Evolutionary conservation across 2,888 invertebrate species (phyloP).

Genomic region (Myopa testacea): DNA sequence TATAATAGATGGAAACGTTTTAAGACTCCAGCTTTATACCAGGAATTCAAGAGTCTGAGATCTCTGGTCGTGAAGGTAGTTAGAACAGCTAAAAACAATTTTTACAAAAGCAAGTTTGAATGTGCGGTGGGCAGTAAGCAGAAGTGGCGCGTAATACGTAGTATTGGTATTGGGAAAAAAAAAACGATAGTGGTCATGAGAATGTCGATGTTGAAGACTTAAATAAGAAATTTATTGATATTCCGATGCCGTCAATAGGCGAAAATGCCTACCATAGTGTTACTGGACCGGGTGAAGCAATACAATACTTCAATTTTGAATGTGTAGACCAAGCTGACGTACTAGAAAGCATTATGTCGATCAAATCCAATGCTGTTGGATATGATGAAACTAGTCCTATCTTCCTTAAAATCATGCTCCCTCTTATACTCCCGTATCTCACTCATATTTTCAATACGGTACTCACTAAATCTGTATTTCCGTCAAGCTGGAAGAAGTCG

Average conservation of each 20-base stretch:
- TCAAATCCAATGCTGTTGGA: conserved; percentile 1
- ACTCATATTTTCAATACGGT: not conserved
- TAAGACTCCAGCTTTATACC: not conserved
- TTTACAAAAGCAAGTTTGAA: not conserved
- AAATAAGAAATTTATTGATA: not conserved
- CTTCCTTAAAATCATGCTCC: not conserved
- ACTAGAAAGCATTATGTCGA: not conserved
- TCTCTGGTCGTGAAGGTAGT: not conserved
- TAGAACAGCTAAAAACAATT: not conserved
- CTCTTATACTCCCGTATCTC: not conserved
- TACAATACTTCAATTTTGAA: not conserved
- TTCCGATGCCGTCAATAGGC: no score
- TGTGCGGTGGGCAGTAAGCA: not conserved
- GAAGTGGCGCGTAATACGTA: not conserved
- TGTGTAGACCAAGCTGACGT: not conserved
- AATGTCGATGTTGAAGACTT: not conserved
- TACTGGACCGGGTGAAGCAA: not conserved
- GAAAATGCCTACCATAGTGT: not conserved
- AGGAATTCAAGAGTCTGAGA: not conserved
- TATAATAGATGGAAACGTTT: not conserved
- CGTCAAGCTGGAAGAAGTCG: not conserved
- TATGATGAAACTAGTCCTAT: no score
- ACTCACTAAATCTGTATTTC: not conserved
- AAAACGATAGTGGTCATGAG: not conserved
- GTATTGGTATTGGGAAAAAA: not conserved